Conservation (phyloP, 30 jellyfish, hydroid and myxozoan species). For the Clytia hemisphaerica region DNA sequence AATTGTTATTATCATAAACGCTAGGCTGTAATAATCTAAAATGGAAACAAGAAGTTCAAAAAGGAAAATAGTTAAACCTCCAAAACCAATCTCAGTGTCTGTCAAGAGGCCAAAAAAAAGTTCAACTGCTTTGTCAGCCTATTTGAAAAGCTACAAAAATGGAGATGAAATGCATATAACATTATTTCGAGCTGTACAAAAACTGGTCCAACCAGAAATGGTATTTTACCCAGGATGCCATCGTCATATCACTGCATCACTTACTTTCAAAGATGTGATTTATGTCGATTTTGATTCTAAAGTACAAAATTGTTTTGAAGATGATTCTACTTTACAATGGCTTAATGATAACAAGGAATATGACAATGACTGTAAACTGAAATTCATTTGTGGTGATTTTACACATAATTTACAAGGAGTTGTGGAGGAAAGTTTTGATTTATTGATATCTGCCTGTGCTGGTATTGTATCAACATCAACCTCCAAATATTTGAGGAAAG, state of each 20-base stretch:
- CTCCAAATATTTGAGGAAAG: slow-evolving; percentile 49
- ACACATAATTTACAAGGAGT: slow-evolving; percentile 58
- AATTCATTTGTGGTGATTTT: slow-evolving; percentile 55
- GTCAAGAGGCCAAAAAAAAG: too few relatives aligned
- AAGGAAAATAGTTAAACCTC: too few relatives aligned
- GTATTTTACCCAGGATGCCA: slow-evolving; percentile 89
- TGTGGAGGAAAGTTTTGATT: slow-evolving; percentile 44
- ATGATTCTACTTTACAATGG: slow-evolving; percentile 42
- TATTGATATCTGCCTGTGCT: slow-evolving; percentile 60
- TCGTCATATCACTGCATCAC: slow-evolving; percentile 69
- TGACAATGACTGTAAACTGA: slow-evolving; percentile 30
- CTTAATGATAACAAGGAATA: slow-evolving; percentile 51
- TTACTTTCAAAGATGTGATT: slow-evolving; percentile 44
- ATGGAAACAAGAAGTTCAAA: too few relatives aligned
- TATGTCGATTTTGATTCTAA: slow-evolving; percentile 51
- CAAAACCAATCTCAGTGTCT: too few relatives aligned
- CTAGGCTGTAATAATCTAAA: too few relatives aligned
- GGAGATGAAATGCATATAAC: slow-evolving; percentile 61
- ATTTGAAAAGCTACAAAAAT: slow-evolving; percentile 50
- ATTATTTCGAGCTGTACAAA: slow-evolving; percentile 40
- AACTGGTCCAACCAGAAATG: slow-evolving; percentile 18
- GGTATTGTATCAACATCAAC: slow-evolving; percentile 67
- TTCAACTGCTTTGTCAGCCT: too few relatives aligned
- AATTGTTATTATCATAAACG: too few relatives aligned
- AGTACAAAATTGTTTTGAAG: slow-evolving; percentile 32